Conservation (phyloP, 1,140 invertebrate species). For the Bombus confusus region DNA sequence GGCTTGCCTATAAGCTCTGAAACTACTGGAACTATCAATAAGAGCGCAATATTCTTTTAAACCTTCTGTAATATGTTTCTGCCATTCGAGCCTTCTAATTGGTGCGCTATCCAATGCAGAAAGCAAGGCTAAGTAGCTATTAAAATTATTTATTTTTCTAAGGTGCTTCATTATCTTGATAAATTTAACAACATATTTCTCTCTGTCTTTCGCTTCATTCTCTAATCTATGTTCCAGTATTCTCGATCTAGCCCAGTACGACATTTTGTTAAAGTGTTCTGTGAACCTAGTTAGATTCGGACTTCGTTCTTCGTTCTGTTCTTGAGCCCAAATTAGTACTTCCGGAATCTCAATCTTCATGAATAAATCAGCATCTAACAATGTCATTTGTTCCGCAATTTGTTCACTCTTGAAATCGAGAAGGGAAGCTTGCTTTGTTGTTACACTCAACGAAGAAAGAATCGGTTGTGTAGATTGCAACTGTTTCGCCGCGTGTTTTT, state of each 20-base stretch:
- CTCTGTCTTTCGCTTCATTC: constrained; percentile 95
- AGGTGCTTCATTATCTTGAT: constrained; percentile 99
- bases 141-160: constrained; percentile 98
- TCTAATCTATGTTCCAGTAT: constrained; percentile 88
- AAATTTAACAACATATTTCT: constrained; percentile 97
- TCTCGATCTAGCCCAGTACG: constrained; percentile 91
- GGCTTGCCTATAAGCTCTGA: constrained; percentile 96
- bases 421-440: constrained; percentile 87
- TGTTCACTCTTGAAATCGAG: constrained; percentile 96
- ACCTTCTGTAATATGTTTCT: constrained; percentile 95
- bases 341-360: constrained; percentile 98
- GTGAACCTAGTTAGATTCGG: constrained; percentile 98
- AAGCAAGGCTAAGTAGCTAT: constrained; percentile 97
- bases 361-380: constrained; percentile 97
- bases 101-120: constrained; percentile 98
- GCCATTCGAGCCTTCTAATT: constrained; percentile 96
- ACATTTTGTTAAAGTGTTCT: constrained; percentile 99
- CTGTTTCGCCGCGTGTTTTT: constrained; percentile 90
- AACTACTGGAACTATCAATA: constrained; percentile 98
- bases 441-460: constrained; percentile 80
- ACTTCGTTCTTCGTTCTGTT: constrained; percentile 98
- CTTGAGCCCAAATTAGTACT: constrained; percentile 97
- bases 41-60: constrained; percentile 96
- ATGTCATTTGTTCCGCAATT: constrained; percentile 98
- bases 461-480: constrained; percentile 81